Evolutionary conservation across 2,888 invertebrate genomes (phyloP).

Genomic region (Hyalella azteca): DNA sequence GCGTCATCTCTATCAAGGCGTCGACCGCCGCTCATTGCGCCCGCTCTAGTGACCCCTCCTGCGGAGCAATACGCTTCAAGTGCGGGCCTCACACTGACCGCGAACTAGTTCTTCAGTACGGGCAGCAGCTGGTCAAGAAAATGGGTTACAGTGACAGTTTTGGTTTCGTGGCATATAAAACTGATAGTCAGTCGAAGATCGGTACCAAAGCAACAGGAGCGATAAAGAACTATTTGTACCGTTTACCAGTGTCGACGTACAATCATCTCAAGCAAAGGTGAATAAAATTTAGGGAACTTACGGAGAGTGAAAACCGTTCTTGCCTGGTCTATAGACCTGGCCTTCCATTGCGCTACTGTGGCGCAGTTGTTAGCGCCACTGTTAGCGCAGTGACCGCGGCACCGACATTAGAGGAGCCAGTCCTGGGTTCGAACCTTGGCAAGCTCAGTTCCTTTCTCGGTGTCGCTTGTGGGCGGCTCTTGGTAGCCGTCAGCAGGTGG

Average conservation of each 20-base stretch:
- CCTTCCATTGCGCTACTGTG: too few relatives aligned
- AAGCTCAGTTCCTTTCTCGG: too few relatives aligned
- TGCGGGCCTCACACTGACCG: background rate
- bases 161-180: background rate
- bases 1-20: background rate
- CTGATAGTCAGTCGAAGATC: background rate
- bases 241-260: background rate
- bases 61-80: background rate
- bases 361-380: too few relatives aligned
- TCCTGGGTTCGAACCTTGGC: too few relatives aligned
- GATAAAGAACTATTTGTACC: background rate
- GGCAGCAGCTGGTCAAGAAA: background rate
- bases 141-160: background rate
- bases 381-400: too few relatives aligned
- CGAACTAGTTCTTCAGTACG: background rate
- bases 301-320: too few relatives aligned
- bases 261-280: background rate
- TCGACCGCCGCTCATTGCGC: background rate
- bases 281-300: too few relatives aligned
- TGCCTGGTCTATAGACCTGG: too few relatives aligned
- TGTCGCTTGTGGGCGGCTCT: too few relatives aligned
- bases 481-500: too few relatives aligned
- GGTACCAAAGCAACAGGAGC: background rate
- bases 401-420: too few relatives aligned
- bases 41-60: background rate